phyloP scores from a whole-genome alignment of 2,888 invertebrate species.

The Diplazon laetatorius region DNA sequence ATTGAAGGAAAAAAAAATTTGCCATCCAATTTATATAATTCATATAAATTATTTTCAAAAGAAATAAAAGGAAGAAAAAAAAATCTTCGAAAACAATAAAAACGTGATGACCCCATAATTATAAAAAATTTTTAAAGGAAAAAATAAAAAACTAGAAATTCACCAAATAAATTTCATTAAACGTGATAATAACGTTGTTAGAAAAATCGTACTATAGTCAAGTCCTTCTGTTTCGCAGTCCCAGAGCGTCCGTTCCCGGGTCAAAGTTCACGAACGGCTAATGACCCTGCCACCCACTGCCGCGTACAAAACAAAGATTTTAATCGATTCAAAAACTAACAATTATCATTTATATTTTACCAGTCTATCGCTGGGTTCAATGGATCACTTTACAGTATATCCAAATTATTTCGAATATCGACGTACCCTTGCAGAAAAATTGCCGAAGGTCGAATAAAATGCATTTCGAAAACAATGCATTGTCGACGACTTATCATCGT shows the following conservation, averaged over 20 bases:
- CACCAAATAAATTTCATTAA: neutral
- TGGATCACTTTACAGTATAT: neutral
- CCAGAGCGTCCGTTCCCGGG: neutral
- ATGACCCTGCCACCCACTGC: neutral
- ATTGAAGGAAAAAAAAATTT: too few relatives aligned
- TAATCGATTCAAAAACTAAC: neutral
- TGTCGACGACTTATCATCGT: neutral
- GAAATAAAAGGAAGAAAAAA: too few relatives aligned
- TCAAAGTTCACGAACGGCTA: constrained; percentile 22
- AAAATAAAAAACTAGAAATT: too few relatives aligned
- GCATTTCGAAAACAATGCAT: neutral
- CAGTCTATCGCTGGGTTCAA: neutral
- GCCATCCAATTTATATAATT: too few relatives aligned
- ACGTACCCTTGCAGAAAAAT: neutral
- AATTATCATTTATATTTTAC: constrained; percentile 3
- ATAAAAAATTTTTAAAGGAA: too few relatives aligned
- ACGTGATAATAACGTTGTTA: too few relatives aligned
- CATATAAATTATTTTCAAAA: too few relatives aligned
- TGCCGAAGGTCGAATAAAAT: constrained; percentile 5
- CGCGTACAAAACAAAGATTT: neutral
- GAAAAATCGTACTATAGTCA: neutral
- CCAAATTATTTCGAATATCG: too few relatives aligned
- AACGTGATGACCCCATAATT: too few relatives aligned
- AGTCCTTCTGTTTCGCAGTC: neutral
- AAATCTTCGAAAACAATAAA: too few relatives aligned